phyloP scores from a whole-genome alignment of 1,140 invertebrate species.

The Chelonus insularis region DNA sequence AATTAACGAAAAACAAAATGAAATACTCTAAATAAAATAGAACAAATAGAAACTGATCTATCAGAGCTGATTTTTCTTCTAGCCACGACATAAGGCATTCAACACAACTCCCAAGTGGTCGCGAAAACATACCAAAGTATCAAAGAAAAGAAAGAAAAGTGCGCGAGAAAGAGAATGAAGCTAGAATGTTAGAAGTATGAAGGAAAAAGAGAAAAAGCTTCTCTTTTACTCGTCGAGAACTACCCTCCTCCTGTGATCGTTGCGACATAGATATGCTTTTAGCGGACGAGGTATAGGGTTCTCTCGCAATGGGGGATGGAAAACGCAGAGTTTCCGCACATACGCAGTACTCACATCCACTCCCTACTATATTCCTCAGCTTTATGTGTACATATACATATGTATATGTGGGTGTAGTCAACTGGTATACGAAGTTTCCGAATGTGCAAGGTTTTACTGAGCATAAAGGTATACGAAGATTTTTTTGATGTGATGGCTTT shows the following conservation, averaged over 20 bases:
- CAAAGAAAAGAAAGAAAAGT: neutral
- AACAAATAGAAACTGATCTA: neutral
- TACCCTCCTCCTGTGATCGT: constrained; percentile 32
- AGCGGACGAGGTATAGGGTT: constrained; percentile 35
- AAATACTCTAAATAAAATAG: neutral
- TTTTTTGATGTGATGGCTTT: no score
- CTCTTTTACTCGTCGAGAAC: constrained; percentile 15
- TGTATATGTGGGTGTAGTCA: neutral
- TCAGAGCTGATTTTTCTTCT: neutral
- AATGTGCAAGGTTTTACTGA: neutral
- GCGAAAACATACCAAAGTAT: constrained; percentile 6
- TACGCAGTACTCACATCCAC: constrained; percentile 28
- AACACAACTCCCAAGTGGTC: neutral
- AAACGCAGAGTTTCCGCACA: constrained; percentile 43
- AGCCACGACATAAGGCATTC: neutral
- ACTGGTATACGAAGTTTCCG: neutral
- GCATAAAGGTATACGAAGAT: neutral
- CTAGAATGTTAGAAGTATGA: neutral
- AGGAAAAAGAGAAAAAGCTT: constrained; percentile 7
- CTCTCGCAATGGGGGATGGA: constrained; percentile 18
- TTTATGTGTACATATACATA: neutral
- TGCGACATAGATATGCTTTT: constrained; percentile 46
- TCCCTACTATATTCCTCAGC: neutral
- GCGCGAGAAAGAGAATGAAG: neutral
- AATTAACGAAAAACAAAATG: neutral